Percentiles rank a stretch among this genome's conserved stretches.
phyloP scores from a whole-genome alignment of 2,113 vertebrate species.

The Abramis brama region DNA sequence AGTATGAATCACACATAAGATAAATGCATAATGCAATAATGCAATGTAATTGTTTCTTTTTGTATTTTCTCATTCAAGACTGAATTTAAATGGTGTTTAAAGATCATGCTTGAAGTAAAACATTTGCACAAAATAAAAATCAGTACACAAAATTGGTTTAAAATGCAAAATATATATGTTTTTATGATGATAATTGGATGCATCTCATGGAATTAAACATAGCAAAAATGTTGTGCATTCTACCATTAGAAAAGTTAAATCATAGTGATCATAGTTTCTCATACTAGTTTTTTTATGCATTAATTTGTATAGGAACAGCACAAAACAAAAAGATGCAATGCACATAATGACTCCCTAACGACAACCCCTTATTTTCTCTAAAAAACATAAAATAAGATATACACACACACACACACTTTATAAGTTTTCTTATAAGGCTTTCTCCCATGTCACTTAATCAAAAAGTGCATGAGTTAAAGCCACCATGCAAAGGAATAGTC shows the following conservation, averaged over 20 bases:
- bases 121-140: not conserved
- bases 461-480: not conserved
- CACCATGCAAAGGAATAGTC: not conserved
- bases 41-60: not conserved
- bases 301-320: not conserved
- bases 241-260: not conserved
- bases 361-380: no score
- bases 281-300: not conserved
- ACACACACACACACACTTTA: no score
- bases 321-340: no score
- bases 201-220: not conserved
- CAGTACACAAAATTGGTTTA: not conserved
- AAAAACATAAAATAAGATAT: no score
- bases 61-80: not conserved
- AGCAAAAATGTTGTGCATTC: not conserved
- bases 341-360: no score
- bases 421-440: no score
- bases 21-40: not conserved
- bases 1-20: not conserved
- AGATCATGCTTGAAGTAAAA: no score
- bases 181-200: not conserved
- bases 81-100: no score
- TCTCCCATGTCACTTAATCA: not conserved
- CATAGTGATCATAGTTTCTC: not conserved
- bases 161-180: not conserved